Percentiles rank a stretch among this genome's conserved stretches.
These are phyloP conservation scores for Papilio elwesi DNA, from an alignment of 2,888 invertebrate species.

Conservation along the genomic window DNA sequence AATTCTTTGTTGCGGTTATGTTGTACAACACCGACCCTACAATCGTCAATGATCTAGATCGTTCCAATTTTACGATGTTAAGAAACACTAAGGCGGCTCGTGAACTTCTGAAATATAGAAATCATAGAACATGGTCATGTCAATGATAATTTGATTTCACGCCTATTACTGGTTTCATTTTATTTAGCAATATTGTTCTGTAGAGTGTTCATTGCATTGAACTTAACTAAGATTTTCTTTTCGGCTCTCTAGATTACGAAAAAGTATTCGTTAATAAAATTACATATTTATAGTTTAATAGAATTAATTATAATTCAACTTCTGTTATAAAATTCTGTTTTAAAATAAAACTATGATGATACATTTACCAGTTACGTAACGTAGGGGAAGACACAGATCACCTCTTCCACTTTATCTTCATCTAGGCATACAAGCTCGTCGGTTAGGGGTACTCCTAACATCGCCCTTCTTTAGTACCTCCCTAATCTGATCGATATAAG, in stretches of 20 bases:
- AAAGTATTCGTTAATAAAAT: background rate
- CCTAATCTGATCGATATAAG: too few relatives aligned
- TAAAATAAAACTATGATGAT: too few relatives aligned
- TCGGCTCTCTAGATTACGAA: background rate
- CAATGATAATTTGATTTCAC: slow-evolving; percentile 39
- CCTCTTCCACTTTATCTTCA: too few relatives aligned
- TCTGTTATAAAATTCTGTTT: too few relatives aligned
- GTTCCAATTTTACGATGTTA: slow-evolving; percentile 28
- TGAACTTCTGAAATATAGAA: slow-evolving; percentile 39
- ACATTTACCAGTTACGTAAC: too few relatives aligned
- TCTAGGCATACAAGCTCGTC: too few relatives aligned
- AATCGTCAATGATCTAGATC: slow-evolving; percentile 29
- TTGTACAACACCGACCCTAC: slow-evolving; percentile 26
- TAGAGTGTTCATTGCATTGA: slow-evolving; percentile 3
- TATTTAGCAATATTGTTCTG: slow-evolving; percentile 24
- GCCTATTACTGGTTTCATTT: slow-evolving; percentile 25
- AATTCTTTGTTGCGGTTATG: slow-evolving; percentile 1
- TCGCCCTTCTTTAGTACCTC: too few relatives aligned
- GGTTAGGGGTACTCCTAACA: too few relatives aligned
- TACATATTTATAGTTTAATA: too few relatives aligned
- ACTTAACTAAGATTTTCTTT: background rate
- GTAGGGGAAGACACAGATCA: too few relatives aligned
- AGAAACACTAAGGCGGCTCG: slow-evolving; percentile 26
- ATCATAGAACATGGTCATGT: slow-evolving; percentile 38
- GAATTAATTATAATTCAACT: too few relatives aligned